Base-by-base conservation (phyloP, 2,888 invertebrate species). In the Neoitamus cyanurus region DNA sequence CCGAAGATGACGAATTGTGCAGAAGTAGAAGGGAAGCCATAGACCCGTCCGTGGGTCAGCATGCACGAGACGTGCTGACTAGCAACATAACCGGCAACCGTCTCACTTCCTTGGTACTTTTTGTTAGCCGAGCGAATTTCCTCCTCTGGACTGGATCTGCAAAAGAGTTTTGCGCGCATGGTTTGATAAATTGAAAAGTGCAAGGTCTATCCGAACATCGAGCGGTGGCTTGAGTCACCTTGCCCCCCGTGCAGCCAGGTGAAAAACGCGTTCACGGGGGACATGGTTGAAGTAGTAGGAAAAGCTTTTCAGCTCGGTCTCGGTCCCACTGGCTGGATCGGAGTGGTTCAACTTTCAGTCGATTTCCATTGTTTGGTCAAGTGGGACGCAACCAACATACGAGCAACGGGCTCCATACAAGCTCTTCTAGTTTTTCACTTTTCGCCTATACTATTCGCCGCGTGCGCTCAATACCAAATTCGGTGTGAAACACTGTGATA, bases 151-250 rank as follows among this genome's bases (percentile, higher is more conserved):
- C 15, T 68, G 31, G 34, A 31, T 70, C 31, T 25, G 31, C 5
- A 46, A n/a, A 77, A 36, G 77, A 42, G 42, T 77, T 42, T 25
- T 28, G n/a, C 42, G 77, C 77, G 46, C 77, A 77, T 77, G 42
- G 77, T 11, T 77, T 77, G 42, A 77, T 36, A 77, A 77, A 77
- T 42, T 46, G 28, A 77, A 77, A 77, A 46, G 77, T 77, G 77
- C 77, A 77, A 77, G 77, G 77, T 77, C 46, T 46, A 42, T 70
- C 58, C 9, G 58, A 25, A 20, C 58, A 25, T 58, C 1, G 9
- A 25, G 58, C 20, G 34, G 20, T 73, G 20, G 11, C 3, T 73
- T 25, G 25, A 25, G 58, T 4, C 20, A 42, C 42, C 46, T 37
- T 46, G 1, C 46, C 77, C 42, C 77, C 46, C 42, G 20, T 42